Conservation (phyloP, 2,888 invertebrate genomes). For the Oxyteleia sp. region DNA sequence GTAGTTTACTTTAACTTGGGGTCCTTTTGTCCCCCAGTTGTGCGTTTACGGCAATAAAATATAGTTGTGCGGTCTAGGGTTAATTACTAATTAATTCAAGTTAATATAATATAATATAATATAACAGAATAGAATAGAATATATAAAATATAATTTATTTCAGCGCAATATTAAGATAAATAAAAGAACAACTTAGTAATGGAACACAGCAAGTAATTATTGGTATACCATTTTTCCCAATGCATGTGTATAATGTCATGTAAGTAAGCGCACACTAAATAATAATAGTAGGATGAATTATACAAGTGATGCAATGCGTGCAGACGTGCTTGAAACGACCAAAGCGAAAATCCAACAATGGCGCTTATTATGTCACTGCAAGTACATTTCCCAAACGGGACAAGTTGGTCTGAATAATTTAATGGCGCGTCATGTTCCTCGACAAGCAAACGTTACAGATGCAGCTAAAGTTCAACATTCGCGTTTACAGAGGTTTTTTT, state of each 20-base stretch:
- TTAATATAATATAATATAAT: no score
- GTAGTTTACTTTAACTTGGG: no score
- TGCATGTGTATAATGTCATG: neutral
- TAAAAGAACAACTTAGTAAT: no score
- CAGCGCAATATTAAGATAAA: no score
- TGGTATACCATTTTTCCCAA: constrained; percentile 21
- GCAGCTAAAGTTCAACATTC: constrained; percentile 25
- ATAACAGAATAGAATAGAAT: no score
- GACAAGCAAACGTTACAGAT: constrained; percentile 18
- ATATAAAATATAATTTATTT: no score
- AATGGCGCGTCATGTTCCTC: constrained; percentile 25
- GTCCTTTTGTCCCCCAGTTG: no score
- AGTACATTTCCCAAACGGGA: constrained; percentile 34
- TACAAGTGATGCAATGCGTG: constrained; percentile 52
- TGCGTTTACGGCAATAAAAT: no score
- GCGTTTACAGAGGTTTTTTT: constrained; percentile 20
- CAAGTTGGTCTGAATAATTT: constrained; percentile 46
- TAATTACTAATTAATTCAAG: no score
- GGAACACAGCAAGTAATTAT: no score
- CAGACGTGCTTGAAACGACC: constrained; percentile 49
- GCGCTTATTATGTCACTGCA: constrained; percentile 31
- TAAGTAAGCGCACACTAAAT: constrained; percentile 37
- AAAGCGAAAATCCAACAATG: constrained; percentile 41
- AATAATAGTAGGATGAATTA: constrained; percentile 42
- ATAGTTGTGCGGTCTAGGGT: no score